Evolutionary conservation across 2,888 invertebrate genomes (phyloP).

Genomic region (Anodontia alba): DNA sequence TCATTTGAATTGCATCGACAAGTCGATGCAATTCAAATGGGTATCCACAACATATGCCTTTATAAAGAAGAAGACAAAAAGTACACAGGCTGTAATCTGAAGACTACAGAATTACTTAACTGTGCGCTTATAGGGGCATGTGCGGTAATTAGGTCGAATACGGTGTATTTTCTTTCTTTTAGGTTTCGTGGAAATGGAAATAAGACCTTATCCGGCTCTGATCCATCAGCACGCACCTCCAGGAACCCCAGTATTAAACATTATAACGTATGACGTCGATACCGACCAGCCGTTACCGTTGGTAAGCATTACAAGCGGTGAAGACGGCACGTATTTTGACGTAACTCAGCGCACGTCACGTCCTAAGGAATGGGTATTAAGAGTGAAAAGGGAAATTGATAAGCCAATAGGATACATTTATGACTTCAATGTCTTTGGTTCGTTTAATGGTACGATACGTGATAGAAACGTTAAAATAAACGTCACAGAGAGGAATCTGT

Average conservation of each 20-base stretch:
- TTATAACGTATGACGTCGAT: constrained; percentile 63
- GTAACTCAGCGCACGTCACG: constrained; percentile 41
- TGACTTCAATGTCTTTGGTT: constrained; percentile 65
- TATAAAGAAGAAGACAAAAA: no score
- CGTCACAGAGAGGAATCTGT: constrained; percentile 68
- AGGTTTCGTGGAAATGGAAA: constrained; percentile 41
- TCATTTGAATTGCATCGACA: no score
- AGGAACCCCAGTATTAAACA: constrained; percentile 63
- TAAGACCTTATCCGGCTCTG: constrained; percentile 68
- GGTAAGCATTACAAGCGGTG: constrained; percentile 49
- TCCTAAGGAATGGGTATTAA: constrained; percentile 55
- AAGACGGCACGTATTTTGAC: constrained; percentile 62
- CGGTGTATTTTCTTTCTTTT: background rate
- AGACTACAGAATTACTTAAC: no score
- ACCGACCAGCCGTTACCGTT: constrained; percentile 55
- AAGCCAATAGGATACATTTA: constrained; percentile 65
- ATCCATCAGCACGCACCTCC: constrained; percentile 67
- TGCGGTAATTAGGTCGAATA: no score
- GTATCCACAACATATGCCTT: no score
- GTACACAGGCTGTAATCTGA: no score
- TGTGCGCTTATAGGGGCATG: no score
- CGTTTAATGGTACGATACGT: constrained; percentile 34
- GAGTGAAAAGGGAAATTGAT: constrained; percentile 62
- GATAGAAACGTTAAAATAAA: constrained; percentile 68
- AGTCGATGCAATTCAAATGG: no score